Percentiles rank a stretch among this genome's conserved stretches.
phyloP scores from a whole-genome alignment of 2,113 vertebrate species.

The Dromiciops gliroides region DNA sequence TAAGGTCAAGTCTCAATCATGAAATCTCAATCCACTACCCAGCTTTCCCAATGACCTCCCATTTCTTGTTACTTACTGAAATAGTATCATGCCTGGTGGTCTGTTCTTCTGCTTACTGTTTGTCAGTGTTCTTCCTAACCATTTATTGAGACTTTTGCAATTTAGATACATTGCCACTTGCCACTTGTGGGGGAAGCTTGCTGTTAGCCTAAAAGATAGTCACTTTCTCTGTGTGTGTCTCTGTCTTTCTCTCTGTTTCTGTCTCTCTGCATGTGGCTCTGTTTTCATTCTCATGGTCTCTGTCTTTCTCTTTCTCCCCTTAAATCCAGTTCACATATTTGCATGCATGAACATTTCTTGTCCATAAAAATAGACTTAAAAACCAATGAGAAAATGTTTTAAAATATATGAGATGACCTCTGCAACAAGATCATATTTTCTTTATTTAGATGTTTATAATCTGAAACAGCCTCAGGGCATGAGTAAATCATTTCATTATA shows the following conservation, averaged over 20 bases:
- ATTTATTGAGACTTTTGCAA: neutral
- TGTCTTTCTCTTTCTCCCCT: neutral
- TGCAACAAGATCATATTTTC: slow-evolving; percentile 45
- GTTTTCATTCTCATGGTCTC: neutral
- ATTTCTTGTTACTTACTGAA: neutral
- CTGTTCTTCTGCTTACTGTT: neutral
- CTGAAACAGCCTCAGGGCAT: slow-evolving; percentile 31
- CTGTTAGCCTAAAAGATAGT: neutral
- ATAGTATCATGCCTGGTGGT: neutral
- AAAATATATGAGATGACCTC: slow-evolving; percentile 46
- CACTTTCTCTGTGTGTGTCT: neutral
- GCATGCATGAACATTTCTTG: slow-evolving; percentile 41
- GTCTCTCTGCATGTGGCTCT: neutral
- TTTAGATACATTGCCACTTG: slow-evolving; percentile 22
- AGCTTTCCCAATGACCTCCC: neutral
- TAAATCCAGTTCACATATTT: slow-evolving; percentile 45
- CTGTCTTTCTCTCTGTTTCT: neutral
- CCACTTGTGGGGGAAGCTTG: neutral
- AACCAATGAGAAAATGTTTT: slow-evolving; percentile 48
- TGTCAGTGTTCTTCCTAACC: slow-evolving; percentile 36
- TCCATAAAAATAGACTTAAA: slow-evolving; percentile 50
- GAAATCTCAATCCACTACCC: neutral
- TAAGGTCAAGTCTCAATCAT: neutral
- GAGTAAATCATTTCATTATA: slow-evolving; percentile 41
- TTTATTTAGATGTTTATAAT: slow-evolving; percentile 48